Conservation (phyloP, 2,113 vertebrate genomes). For the Dicrurus megarhynchus region DNA sequence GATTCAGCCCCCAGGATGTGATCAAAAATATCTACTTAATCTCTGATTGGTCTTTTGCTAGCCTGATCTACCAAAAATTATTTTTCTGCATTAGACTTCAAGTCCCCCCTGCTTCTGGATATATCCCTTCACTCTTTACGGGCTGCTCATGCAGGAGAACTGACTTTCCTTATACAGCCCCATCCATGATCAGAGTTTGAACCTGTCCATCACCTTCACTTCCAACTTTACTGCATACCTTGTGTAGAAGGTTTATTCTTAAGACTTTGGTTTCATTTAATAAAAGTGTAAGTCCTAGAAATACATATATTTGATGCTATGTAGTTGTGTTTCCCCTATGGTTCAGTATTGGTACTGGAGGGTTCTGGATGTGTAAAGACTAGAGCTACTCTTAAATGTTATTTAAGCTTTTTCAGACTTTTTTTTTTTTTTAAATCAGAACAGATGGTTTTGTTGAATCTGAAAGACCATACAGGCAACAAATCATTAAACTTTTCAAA, state of each 20-base stretch:
- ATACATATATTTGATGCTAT: fast-evolving
- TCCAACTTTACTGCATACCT: neutral
- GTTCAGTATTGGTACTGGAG: neutral
- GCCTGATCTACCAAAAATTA: neutral
- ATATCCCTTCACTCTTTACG: neutral
- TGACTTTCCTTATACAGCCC: neutral
- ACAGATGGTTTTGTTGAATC: neutral
- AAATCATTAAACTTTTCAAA: neutral
- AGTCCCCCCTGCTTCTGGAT: neutral
- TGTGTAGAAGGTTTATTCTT: neutral
- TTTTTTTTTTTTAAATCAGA: neutral
- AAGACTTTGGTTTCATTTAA: neutral
- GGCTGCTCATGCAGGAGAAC: neutral
- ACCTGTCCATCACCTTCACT: neutral
- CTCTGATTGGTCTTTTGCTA: neutral
- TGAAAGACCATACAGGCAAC: neutral
- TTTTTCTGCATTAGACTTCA: neutral
- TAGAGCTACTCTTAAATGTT: neutral
- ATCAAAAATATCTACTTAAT: neutral
- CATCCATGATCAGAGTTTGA: neutral
- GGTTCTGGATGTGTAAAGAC: neutral
- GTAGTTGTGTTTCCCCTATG: neutral
- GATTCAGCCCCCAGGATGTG: neutral
- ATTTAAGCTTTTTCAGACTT: neutral
- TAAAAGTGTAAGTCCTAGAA: neutral